Evolutionary conservation across 2,888 invertebrate genomes (phyloP).

Genomic region (Orchesella flavescens): DNA sequence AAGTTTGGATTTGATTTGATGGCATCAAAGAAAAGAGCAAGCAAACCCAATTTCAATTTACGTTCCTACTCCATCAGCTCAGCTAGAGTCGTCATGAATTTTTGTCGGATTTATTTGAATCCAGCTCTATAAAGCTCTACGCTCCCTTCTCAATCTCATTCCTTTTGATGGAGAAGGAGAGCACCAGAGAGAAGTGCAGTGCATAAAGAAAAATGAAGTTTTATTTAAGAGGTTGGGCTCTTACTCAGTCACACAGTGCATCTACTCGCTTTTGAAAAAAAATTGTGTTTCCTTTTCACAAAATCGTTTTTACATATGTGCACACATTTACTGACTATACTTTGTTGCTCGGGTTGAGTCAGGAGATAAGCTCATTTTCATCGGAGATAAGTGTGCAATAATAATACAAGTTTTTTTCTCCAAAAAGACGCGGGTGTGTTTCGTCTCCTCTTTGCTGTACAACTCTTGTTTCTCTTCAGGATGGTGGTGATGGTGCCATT

Average conservation of each 20-base stretch:
- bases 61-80: neutral
- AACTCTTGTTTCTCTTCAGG: neutral
- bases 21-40: neutral
- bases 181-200: neutral
- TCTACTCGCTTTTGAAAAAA: neutral
- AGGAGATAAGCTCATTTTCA: slow-evolving; percentile 39
- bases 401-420: slow-evolving; percentile 38
- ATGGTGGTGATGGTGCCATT: slow-evolving; percentile 43
- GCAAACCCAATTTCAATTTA: neutral
- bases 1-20: neutral
- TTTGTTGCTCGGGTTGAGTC: neutral
- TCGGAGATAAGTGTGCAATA: slow-evolving; percentile 42
- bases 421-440: neutral
- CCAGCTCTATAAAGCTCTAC: slow-evolving; percentile 12
- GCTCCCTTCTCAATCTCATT: slow-evolving; percentile 21
- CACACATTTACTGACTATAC: slow-evolving; percentile 3
- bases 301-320: neutral
- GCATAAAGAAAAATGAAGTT: slow-evolving; percentile 24
- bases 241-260: neutral
- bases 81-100: neutral
- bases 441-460: neutral
- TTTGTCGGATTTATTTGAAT: slow-evolving; percentile 40
- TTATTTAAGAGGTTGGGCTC: slow-evolving; percentile 14
- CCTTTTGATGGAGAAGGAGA: slow-evolving; percentile 23
- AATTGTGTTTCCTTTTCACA: too few relatives aligned